Evolutionary conservation across 2,888 invertebrate species (phyloP), one percentile per base, ranked within the genome.

Genomic region (Ephialtes manifestator): DNA sequence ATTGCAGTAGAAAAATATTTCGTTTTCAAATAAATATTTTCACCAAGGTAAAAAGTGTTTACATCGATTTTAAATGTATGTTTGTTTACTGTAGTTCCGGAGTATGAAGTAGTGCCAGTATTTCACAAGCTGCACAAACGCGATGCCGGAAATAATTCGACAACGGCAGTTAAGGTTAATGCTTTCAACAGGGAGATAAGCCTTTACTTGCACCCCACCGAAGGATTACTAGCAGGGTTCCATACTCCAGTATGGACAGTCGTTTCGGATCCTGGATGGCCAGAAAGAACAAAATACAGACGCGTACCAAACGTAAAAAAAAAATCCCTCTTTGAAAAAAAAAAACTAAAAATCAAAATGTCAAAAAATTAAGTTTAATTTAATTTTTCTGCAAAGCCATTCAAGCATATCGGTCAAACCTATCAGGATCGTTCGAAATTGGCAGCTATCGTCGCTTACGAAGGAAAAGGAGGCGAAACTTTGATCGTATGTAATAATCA

Each of bases 221-320:
- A 92, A 58, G 92, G 90, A 18, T 71, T 89, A 65, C 86, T 93
- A n/a, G 91, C 89, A 7, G 87, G 85, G 10, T 76, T 82, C 31
- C 79, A 90, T 31, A 92, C 91, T 1, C 92, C 91, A 4, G 84
- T 93, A 39, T 93, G 91, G 91, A 88, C 84, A 4, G 92, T 88
- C 1, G 39, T 75, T 4, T 82, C 89, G 13, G 77, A 91, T 74
- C 28, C 20, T 18, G 48, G 48, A 10, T 84, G 86, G 51, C 88
- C 89, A 7, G 84, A 86, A 58, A 88, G 89, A 48, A 48, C 92
- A 2, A 80, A 84, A 43, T 92, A 92, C 76, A 87, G 79, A 1
- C 58, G 71, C 68, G 63, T 90, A 28, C 35, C 78, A 2, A 72
- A 88, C 43, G 92, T 92, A 87, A 81, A 88, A 43, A 31, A 60